Evolutionary conservation across 2,888 invertebrate species (phyloP), one percentile per base, ranked within the genome.

Genomic region (Orchestes rusci): DNA sequence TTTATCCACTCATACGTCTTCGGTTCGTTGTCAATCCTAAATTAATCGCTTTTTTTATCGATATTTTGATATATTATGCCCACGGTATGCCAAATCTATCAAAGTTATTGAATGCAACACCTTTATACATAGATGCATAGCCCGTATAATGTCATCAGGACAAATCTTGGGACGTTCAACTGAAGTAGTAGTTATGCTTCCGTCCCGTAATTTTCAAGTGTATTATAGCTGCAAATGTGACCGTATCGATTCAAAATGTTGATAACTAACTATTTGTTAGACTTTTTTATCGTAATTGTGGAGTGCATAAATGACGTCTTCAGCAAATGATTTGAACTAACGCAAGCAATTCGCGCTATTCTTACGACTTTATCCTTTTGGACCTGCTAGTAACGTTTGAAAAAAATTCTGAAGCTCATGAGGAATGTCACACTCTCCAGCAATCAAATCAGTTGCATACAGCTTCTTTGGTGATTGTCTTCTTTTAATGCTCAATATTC

Each of bases 71-170:
- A 47, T 19, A 51, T 46, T 10, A 49, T 54, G 5, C 52, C 52
- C 4, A 51, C 49, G 27, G 53, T 53, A 34, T 54, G 50, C 55
- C 52, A 28, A 29, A 56, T 39, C 56, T 20, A 44, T 57, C 55
- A 16, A 52, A 55, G 42, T 56, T 55, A 43, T 55, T 51, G 36
- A 51, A 56, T n/a, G 54, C 53, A 27, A 54, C 31, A 27, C 50
- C 54, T n/a, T n/a, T 20, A 48, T 52, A 29, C 43, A 43, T 19
- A 49, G 17, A 36, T 20, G 10, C 16, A 18, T 4, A 23, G 16
- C n/a, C 27, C 30, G 18, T 23, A 43, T 30, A 12, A 51, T 51
- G 16, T 28, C 54, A 33, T 37, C 37, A 32, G 53, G 53, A 45
- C 48, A 53, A 23, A 48, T 13, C 15, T 30, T 30, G 18, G n/a